Evolutionary conservation across 2,888 invertebrate genomes (phyloP), one percentile per base, ranked within the genome.

Genomic region (Azorinus chamasolen): DNA sequence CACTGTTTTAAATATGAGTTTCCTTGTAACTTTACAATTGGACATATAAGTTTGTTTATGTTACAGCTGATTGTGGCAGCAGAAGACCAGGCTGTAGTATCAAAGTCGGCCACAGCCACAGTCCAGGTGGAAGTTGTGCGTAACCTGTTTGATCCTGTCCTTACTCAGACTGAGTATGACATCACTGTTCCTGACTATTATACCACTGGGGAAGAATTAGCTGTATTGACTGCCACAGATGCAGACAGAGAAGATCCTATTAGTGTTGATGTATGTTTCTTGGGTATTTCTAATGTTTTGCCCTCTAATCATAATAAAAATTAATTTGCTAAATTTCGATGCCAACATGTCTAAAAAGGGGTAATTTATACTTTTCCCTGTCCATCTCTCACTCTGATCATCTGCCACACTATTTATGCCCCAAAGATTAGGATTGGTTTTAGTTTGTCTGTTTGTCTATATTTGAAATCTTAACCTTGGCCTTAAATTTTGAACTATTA

Each of bases 61-160:
- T 82, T 71, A 8, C 79, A 90, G 89, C 58, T 90, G 48, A 76
- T 77, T 24, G 75, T 87, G 0, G 66, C 55, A 25, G 87, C 83
- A 12, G 27, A 78, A 1, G 88, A 89, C 70, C 68, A 65, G 12
- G 83, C 83, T 0, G 54, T 82, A 1, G 68, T 75, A 0, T 76
- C 85, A 5, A 87, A 83, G 59, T 71, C 74, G 8, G 84, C 79
- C 14, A 70, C 73, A 2, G 75, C 80, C 14, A 79, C 79, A 3
- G 82, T 91, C 14, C 74, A 61, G 22, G 85, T 91, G 45, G 75
- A 79, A 43, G 88, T 91, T 5, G 53, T 85, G 8, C 71, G 91
- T 27, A 91, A 91, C 70, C 70, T 76, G 54, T 61, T 87, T 57
- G 80, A 82, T 2, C 91, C 91, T 5, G 53, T 57, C 4, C 91